These are phyloP conservation scores for Lepidochitona cinerea DNA, from an alignment of 2,888 invertebrate species.

Conservation along the genomic window DNA sequence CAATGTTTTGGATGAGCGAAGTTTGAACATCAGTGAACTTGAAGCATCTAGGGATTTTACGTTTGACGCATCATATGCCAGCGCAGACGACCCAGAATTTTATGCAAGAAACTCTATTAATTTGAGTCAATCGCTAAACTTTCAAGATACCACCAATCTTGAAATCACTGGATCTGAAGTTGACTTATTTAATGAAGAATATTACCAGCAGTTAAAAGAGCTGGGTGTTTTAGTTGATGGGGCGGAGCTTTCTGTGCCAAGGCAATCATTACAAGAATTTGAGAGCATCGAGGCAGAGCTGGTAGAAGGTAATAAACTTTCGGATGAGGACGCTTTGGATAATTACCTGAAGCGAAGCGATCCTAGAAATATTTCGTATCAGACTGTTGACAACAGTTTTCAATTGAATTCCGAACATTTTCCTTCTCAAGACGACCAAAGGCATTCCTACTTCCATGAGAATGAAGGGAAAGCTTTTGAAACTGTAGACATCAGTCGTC, in stretches of 20 bases:
- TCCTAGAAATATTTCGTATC: background rate
- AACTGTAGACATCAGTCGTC: slow-evolving; percentile 17
- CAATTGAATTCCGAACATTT: background rate
- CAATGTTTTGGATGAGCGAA: slow-evolving; percentile 52
- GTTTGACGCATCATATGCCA: slow-evolving; percentile 29
- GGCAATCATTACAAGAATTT: slow-evolving; percentile 53
- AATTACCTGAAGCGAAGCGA: background rate
- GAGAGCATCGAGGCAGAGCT: slow-evolving; percentile 47
- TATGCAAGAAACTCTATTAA: slow-evolving; percentile 43
- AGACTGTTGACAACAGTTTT: background rate
- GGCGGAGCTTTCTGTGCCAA: slow-evolving; percentile 25
- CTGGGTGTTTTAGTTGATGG: slow-evolving; percentile 57
- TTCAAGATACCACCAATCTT: slow-evolving; percentile 27
- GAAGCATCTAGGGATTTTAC: slow-evolving; percentile 63
- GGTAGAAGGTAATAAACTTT: background rate
- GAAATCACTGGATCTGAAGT: background rate
- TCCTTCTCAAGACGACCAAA: background rate
- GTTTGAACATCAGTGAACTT: slow-evolving; percentile 63
- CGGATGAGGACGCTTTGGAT: background rate
- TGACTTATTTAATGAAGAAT: slow-evolving; percentile 45
- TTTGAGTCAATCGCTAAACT: slow-evolving; percentile 42
- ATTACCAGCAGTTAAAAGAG: slow-evolving; percentile 56
- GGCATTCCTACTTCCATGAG: background rate
- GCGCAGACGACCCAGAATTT: slow-evolving; percentile 23
- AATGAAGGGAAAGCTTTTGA: background rate